Evolutionary conservation across 2,888 invertebrate species (phyloP).

Genomic region (Rhorus exstirpatorius): DNA sequence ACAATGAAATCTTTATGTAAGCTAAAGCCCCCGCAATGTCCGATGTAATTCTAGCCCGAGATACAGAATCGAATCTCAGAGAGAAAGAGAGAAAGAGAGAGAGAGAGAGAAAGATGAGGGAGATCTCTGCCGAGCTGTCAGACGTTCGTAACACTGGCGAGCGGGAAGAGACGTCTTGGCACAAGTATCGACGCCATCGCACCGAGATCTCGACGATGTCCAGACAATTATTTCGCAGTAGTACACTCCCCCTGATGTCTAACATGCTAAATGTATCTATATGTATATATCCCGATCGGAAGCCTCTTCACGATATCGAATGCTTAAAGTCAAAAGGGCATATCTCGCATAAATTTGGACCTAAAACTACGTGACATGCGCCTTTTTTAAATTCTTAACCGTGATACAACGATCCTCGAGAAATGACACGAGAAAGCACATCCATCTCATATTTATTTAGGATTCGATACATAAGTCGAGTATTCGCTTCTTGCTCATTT

Average conservation of each 20-base stretch:
- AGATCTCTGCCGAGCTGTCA: conserved; percentile 34
- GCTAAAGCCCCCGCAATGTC: conserved; percentile 62
- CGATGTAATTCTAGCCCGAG: conserved; percentile 72
- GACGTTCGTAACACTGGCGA: conserved; percentile 31
- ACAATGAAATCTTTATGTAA: conserved; percentile 70
- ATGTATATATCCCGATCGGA: conserved; percentile 23
- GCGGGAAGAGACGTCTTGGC: conserved; percentile 49
- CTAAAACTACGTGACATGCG: neutral
- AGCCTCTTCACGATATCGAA: conserved; percentile 25
- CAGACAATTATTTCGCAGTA: conserved; percentile 68
- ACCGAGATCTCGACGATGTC: conserved; percentile 59
- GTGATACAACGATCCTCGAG: conserved; percentile 46
- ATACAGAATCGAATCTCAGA: conserved; percentile 60
- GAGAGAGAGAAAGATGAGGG: neutral
- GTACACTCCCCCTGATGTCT: conserved; percentile 29
- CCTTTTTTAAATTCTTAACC: neutral
- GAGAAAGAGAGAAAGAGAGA: neutral
- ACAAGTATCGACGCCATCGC: conserved; percentile 61
- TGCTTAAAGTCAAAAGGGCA: conserved; percentile 1
- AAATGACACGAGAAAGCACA: conserved; percentile 54
- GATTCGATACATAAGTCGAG: conserved; percentile 63
- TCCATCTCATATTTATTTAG: conserved; percentile 63
- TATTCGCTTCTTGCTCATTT: conserved; percentile 43
- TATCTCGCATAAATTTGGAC: neutral
- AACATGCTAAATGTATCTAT: conserved; percentile 4